These are phyloP conservation scores for Polyergus mexicanus DNA, from an alignment of 1,140 invertebrate species.

Conservation along the genomic window DNA sequence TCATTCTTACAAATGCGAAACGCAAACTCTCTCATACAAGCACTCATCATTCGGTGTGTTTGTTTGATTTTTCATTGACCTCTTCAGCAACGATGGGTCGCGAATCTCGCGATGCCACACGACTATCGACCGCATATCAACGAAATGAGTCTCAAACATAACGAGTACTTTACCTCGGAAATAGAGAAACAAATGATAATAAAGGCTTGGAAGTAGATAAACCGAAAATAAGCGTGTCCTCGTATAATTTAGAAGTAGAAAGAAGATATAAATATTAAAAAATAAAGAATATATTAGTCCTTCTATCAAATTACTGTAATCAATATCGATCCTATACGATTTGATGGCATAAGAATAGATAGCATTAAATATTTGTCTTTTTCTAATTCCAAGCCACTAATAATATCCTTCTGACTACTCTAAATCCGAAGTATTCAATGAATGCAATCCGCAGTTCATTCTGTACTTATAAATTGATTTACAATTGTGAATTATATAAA, in stretches of 20 bases:
- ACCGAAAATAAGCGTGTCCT: neutral
- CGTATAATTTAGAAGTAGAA: too few species aligned
- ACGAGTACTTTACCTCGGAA: constrained; percentile 23
- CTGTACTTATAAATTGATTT: neutral
- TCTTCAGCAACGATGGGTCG: neutral
- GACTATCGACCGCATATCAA: neutral
- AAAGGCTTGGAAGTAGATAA: neutral
- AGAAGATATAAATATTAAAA: neutral
- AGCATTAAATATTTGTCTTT: neutral
- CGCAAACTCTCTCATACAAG: constrained; percentile 40
- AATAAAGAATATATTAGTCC: neutral
- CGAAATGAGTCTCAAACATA: neutral
- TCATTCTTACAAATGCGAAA: constrained; percentile 12
- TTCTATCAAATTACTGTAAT: neutral
- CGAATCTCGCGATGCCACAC: constrained; percentile 3
- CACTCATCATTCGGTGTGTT: constrained; percentile 4
- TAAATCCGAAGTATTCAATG: constrained; percentile 27
- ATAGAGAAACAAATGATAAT: neutral
- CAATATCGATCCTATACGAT: neutral
- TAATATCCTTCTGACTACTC: neutral
- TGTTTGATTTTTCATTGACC: constrained; percentile 1
- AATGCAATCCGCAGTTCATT: constrained; percentile 24
- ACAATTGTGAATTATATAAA: neutral
- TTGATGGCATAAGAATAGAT: neutral
- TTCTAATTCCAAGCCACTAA: neutral